Evolutionary conservation across 2,113 vertebrate genomes (phyloP).

Genomic region (Coryphaenoides rupestris): DNA sequence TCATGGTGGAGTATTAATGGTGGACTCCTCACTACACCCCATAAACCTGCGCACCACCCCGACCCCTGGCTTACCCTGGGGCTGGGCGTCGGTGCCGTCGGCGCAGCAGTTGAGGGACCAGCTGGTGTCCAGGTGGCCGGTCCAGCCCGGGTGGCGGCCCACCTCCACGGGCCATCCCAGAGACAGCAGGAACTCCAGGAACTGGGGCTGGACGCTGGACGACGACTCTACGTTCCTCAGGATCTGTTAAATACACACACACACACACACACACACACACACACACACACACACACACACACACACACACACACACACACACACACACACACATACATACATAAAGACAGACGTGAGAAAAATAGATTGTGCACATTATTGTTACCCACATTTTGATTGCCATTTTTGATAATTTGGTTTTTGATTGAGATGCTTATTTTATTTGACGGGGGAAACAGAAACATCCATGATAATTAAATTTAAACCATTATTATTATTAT

Average conservation of each 20-base stretch:
- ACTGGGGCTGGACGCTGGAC: conserved; percentile 87
- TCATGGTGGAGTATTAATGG: no score
- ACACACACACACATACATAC: no score
- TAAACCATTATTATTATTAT: no score
- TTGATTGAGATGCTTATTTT: neutral
- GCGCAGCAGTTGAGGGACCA: conserved; percentile 87
- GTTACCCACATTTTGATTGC: no score
- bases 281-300: no score
- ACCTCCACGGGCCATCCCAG: conserved; percentile 94
- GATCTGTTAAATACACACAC: conserved; percentile 74
- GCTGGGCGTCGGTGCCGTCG: conserved; percentile 71
- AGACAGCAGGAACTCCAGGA: conserved; percentile 91
- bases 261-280: no score
- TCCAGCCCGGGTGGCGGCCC: conserved; percentile 91
- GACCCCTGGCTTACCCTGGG: conserved; percentile 69
- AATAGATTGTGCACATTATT: neutral
- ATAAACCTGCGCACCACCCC: no score
- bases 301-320: no score
- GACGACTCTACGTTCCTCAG: conserved; percentile 91
- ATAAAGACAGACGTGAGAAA: no score
- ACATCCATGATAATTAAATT: no score
- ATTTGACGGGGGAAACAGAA: no score
- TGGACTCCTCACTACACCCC: no score
- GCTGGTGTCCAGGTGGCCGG: conserved; percentile 89
- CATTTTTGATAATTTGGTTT: neutral